Conservation (phyloP, 2,888 invertebrate species). For the Nasonovia ribisnigri region DNA sequence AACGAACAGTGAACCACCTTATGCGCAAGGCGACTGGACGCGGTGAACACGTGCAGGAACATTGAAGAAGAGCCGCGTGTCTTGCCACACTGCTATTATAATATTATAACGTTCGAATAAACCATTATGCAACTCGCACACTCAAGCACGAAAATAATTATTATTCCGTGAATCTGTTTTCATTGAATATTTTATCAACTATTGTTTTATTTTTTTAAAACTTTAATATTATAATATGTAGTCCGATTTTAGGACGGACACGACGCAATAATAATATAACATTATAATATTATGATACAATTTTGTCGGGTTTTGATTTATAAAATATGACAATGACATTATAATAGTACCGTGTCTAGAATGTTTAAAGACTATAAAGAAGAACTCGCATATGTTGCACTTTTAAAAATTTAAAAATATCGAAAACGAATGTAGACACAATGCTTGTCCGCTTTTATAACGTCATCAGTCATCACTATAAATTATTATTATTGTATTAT, state of each 20-base stretch:
- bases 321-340: background rate
- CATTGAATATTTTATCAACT: background rate
- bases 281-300: background rate
- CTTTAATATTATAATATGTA: background rate
- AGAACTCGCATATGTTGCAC: background rate
- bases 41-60: background rate
- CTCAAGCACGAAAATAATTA: background rate
- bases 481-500: background rate
- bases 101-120: background rate
- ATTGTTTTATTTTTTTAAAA: background rate
- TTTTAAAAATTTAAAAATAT: background rate
- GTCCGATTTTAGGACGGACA: background rate
- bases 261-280: background rate
- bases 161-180: background rate
- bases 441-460: background rate
- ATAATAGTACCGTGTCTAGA: background rate
- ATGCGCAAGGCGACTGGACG: slow-evolving; percentile 64
- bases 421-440: background rate
- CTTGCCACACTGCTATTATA: background rate
- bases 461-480: background rate
- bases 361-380: background rate
- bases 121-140: background rate
- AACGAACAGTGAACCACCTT: slow-evolving; percentile 66
- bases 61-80: background rate
- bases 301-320: background rate